Base-by-base conservation (phyloP, 2,113 vertebrate species). In the Sorex araneus region DNA sequence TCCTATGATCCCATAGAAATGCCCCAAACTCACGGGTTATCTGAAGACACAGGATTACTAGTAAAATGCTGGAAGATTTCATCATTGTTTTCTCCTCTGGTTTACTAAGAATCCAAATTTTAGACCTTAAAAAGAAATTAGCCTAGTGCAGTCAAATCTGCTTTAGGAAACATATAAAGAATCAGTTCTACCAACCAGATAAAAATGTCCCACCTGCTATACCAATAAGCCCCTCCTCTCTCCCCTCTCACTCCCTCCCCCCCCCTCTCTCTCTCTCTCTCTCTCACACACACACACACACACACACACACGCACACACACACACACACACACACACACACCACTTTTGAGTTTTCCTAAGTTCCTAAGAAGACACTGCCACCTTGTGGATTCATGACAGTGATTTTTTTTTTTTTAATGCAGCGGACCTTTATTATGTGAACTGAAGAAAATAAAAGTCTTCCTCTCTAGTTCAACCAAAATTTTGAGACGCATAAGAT, bases 31-130 rank as follows among this genome's bases (percentile, higher is more conserved):
- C 70, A 96, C 95, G 63, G 16, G 10, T 78, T 50, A 95, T 25
- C 2, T 93, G 95, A 91, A 95, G 64, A 90, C 92, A 92, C 47
- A 95, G 70, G 12, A 79, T 75, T 57, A 79, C 34, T 6, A 95
- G 13, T 0, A 27, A 85, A 84, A 67, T 8, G 27, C 27, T 21
- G 1, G 78, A 43, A 2, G 8, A 66, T 27, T 30, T 23, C 90
- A 70, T 87, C 21, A 16, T 81, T 90, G 11, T 94, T 47, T 40
- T 47, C 12, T 74, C 43, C 25, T 1, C 54, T 73, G 36, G 10
- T 89, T 91, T 50, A 84, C 34, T 74, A 66, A 84, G 21, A 47
- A 84, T 2, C 87, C 45, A 67, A 76, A 84, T 32, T 70, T 67
- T 50, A 93, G 69, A 2, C 1, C 7, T 13, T 78, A 43, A 66